Evolutionary conservation across 2,888 invertebrate species (phyloP), one percentile per base, ranked within the genome.

Genomic region (Endotricha flammealis): DNA sequence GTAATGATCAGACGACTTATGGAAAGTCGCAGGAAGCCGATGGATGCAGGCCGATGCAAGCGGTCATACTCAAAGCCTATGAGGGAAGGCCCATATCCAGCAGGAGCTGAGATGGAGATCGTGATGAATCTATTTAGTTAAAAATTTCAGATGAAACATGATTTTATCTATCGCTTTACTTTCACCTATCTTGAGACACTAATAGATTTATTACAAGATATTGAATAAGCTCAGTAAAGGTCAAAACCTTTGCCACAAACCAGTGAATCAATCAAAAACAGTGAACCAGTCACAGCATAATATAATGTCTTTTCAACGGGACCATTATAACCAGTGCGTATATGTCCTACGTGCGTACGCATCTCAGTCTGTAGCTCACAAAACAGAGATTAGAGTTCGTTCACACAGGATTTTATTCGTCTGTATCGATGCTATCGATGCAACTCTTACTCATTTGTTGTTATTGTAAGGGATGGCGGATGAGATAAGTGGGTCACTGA

Each of bases 391-490:
- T 86, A 85, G 82, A 85, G 86, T 82, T 85, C 86, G 69, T 86
- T 86, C 85, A 85, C 86, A 83, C 86, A 85, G 85, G 83, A 86
- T 85, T 86, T 83, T 85, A 85, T 85, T 82, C 78, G 81, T 76
- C 74, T 73, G 74, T 83, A 85, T 82, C 77, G 79, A 78, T 79
- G 79, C 53, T 83, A 83, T 85, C 81, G 77, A 64, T 78, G 76
- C 77, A 76, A 68, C 76, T 77, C 81, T 85, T 83, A 85, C 82
- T 85, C 85, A 85, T 83, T 83, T 82, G 86, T 86, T 85, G 85
- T 85, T 82, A 79, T 85, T 85, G 82, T 81, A 82, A 85, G 85
- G 85, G 86, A 85, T 85, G 82, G 80, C 85, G 86, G 86, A 82
- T 82, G 86, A 85, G 86, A 86, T 86, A 86, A 83, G 59, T 81